Evolutionary conservation across 2,888 invertebrate species (phyloP), one percentile per base, ranked within the genome.

Genomic region (Dasysyrphus tricinctus): DNA sequence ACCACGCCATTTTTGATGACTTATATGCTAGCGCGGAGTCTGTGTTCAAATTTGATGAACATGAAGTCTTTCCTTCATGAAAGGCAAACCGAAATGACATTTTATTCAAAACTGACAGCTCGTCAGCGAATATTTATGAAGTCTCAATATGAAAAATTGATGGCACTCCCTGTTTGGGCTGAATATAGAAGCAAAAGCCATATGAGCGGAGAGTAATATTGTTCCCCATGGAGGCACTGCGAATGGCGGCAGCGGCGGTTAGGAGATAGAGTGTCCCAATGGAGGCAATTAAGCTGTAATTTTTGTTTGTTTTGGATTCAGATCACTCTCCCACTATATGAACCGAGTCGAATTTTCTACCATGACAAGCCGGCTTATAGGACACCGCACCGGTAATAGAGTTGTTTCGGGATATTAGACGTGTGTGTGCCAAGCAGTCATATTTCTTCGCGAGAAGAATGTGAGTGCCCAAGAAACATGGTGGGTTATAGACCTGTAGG

Each of bases 111-210:
- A 73, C 37, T 57, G 57, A 59, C 78, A 14, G 59, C 49, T 39
- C 34, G 29, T 39, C 49, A 57, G 51, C 24, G 39, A 24, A 51
- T 19, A 81, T 72, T 78, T 85, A 85, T 85, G 85, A 85, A 81
- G 85, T 81, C 74, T 69, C 74, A 78, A 74, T 81, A 85, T 81
- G 85, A 85, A 77, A 81, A 81, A 85, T 85, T 85, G 81, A 85
- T 85, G 80, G 49, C 61, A 80, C 85, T 69, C 85, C 76, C 29
- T 16, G 69, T 81, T 74, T 77, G 77, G 85, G 8, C n/a, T 39
- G 54, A 37, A 42, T 9, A 16, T 49, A 32, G 61, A 32, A 63
- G 24, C n/a, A 37, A 42, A 19, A 49, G 47, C 49, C 67, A 49
- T n/a, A n/a, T 29, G 29, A 70, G 37, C 51, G 37, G 73, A 70